Base-by-base conservation (phyloP, 2,113 vertebrate genomes). In the Carlito syrichta region DNA sequence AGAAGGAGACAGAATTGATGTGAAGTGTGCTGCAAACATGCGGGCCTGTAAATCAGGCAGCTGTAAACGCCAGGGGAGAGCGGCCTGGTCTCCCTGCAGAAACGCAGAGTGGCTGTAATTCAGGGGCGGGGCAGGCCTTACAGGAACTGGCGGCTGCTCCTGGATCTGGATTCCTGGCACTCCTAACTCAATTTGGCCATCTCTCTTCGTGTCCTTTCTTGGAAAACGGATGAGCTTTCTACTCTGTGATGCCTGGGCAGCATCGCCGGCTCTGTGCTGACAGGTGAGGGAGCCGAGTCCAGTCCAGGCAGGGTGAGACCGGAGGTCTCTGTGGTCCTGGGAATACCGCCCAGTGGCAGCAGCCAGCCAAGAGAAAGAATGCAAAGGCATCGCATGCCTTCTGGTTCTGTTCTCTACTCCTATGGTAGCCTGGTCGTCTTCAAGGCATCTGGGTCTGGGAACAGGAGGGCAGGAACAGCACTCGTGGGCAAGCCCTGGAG, bases 131-230 rank as follows among this genome's bases (percentile, higher is more conserved):
- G 89, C 86, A 56, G 87, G 96, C 86, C 95, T 98, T 96, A 88
- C 95, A 85, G 96, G 81, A 97, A 96, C 88, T 60, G 13, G 1
- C 5, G 32, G 79, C 84, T 22, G 60, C 50, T 54, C 20, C 0
- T 38, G 27, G 81, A 38, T 22, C 96, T n/a, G 81, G 20, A 56
- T 96, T 97, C 97, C 98, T 95, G 96, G 97, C 96, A 98, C 96
- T 95, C 89, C 87, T 95, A 96, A 96, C 97, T 98, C 96, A 94
- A 97, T 96, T 94, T 96, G 96, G 96, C 96, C 97, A 69, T 93
- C 78, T 89, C 86, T 92, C 95, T 93, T 60, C 23, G 60, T 3
- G 0, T 45, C 81, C 92, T 97, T 98, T 97, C 98, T 96, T 97
- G 97, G 97, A 97, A 98, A 97, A 97, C 25, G 2, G 68, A 97